A percentile compares a stretch with the other conserved stretches of the same genome.
Conservation (phyloP, 2,888 invertebrate species). For the Rotaria sp. region DNA sequence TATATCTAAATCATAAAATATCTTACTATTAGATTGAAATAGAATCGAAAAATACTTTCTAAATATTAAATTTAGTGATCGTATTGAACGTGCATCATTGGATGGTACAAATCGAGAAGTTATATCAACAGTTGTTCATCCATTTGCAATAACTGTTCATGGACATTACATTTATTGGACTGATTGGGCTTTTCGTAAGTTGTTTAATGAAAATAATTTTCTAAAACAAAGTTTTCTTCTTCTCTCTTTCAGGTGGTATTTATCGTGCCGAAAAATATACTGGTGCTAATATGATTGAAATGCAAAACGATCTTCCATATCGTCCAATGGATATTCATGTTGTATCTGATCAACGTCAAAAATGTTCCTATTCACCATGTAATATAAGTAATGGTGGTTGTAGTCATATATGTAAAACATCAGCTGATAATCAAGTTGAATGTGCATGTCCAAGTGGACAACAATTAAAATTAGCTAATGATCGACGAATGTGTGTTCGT, state of each 20-base stretch:
- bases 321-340: conserved; percentile 85
- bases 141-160: conserved; percentile 84
- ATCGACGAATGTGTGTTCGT: conserved; percentile 79
- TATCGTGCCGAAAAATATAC: conserved; percentile 94
- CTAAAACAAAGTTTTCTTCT: neutral
- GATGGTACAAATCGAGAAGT: conserved; percentile 75
- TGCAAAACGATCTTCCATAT: conserved; percentile 83
- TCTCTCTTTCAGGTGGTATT: conserved; percentile 58
- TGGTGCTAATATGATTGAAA: conserved; percentile 82
- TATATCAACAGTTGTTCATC: conserved; percentile 72
- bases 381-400: conserved; percentile 82
- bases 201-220: neutral
- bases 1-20: too few species aligned
- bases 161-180: conserved; percentile 91
- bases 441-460: conserved; percentile 73
- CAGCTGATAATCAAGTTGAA: conserved; percentile 70
- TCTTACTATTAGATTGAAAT: neutral
- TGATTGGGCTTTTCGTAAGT: conserved; percentile 65
- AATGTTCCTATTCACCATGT: conserved; percentile 65
- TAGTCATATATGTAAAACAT: conserved; percentile 84
- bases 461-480: conserved; percentile 69
- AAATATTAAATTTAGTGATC: conserved; percentile 61
- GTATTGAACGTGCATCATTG: conserved; percentile 82
- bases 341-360: conserved; percentile 70
- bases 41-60: conserved; percentile 29